Base-by-base conservation (phyloP, 2,797 vertebrate genomes). In the Triplophysa yarkandensis region DNA sequence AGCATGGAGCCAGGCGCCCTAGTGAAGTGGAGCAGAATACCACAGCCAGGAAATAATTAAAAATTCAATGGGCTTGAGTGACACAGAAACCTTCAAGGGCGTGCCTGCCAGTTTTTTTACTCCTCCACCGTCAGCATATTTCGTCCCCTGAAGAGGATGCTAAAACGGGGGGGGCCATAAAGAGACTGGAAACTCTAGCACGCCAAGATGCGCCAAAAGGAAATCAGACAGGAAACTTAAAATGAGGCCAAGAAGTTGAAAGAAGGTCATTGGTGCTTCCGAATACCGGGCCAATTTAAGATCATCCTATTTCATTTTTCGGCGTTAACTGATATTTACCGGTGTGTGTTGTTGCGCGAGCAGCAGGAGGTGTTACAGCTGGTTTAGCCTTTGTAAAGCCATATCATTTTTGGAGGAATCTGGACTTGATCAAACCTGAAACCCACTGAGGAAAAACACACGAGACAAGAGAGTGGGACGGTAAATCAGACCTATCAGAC, bases 31-130 rank as follows among this genome's bases (percentile, higher is more conserved):
- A 83, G 85, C 81, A 82, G 80, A 80, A 85, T 82, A 86, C 90
- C 90, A 93, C 85, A 85, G 89, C 72, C 81, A 94, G 92, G 93
- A 94, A 94, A 93, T 86, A 83, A 95, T 95, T 92, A 95, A 95
- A 95, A 92, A 95, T 94, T 91, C 91, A 94, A 91, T 90, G 88
- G 88, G 83, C 89, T 86, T 83, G 91, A 90, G 89, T 91, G 92
- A 94, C 90, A 93, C 85, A 94, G 91, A 94, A 93, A 93, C 90
- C 93, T 92, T 92, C 92, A 90, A 94, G 93, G 93, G 92, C 86
- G 93, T 91, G 92, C 88, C 88, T 79, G 82, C 89, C 90, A 81
- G 67, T 88, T 90, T 90, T 91, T 89, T 90, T 89, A 87, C 87
- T 91, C 86, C 90, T 85, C 80, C 71, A 76, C 91, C 83, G 83